phyloP scores from a whole-genome alignment of 2,797 vertebrate genomes.

The Chaetophractus vellerosus region DNA sequence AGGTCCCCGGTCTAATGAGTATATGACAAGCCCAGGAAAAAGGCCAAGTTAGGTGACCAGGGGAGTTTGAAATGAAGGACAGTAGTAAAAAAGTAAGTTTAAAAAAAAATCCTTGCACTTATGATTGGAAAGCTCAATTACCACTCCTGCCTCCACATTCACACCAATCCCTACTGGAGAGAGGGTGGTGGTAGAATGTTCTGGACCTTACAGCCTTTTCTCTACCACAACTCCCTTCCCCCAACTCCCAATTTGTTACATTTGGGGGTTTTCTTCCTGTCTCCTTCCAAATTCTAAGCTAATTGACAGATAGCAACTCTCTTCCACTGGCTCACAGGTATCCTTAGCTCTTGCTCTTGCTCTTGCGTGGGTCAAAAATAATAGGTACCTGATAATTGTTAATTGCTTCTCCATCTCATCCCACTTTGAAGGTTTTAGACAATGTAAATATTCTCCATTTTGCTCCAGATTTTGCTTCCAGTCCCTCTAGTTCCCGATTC shows the following conservation, averaged over 20 bases:
- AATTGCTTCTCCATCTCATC: neutral
- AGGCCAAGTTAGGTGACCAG: neutral
- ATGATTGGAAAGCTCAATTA: conserved; percentile 34
- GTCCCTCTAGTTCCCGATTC: neutral
- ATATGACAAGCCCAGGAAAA: neutral
- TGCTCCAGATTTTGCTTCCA: neutral
- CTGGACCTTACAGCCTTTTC: neutral
- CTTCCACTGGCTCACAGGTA: neutral
- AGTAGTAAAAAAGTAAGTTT: neutral
- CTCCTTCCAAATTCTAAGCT: conserved; percentile 25
- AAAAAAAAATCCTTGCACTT: neutral
- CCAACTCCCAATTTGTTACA: neutral
- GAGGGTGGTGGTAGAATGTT: neutral
- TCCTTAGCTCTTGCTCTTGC: neutral
- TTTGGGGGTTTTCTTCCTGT: neutral
- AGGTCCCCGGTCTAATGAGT: neutral
- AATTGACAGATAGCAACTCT: neutral
- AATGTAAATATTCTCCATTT: neutral
- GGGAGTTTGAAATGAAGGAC: conserved; percentile 40
- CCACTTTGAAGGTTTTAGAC: neutral
- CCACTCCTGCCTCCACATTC: neutral
- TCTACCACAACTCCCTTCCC: rapidly evolving
- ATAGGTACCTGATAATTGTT: neutral
- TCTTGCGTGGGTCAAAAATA: neutral
- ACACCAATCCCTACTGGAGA: neutral